These are phyloP conservation scores for Taenioides sp. DNA, from an alignment of 2,797 vertebrate species.

Conservation along the genomic window DNA sequence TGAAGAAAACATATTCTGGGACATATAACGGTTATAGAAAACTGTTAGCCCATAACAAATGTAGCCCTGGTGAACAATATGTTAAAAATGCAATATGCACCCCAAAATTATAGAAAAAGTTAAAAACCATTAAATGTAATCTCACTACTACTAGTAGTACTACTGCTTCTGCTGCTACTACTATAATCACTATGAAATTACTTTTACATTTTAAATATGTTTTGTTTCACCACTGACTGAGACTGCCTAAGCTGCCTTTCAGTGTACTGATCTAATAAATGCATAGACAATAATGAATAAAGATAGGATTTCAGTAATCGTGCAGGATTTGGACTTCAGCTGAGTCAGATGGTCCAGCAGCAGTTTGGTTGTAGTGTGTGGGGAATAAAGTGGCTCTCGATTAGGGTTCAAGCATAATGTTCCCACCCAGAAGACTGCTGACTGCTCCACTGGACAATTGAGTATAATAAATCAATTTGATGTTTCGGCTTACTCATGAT, in stretches of 20 bases:
- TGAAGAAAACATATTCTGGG: slow-evolving; percentile 10
- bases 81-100: too few species aligned
- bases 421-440: slow-evolving; percentile 38
- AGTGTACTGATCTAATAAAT: not conserved
- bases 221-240: too few species aligned
- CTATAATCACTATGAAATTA: not conserved
- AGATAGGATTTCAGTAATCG: slow-evolving; percentile 35
- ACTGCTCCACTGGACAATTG: slow-evolving; percentile 33
- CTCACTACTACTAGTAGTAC: not conserved
- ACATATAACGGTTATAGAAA: slow-evolving; percentile 12
- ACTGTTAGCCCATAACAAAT: not conserved
- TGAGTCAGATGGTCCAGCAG: slow-evolving; percentile 46
- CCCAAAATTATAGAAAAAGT: too few species aligned
- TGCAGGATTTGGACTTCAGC: slow-evolving; percentile 38
- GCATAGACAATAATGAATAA: slow-evolving; percentile 15
- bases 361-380: slow-evolving; percentile 4
- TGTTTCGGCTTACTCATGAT: slow-evolving; percentile 48
- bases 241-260: not conserved
- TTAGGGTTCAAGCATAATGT: slow-evolving; percentile 40
- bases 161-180: not conserved
- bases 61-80: too few species aligned
- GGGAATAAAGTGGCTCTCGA: slow-evolving; percentile 28
- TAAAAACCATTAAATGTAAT: not conserved
- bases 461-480: slow-evolving; percentile 57
- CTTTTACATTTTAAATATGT: too few species aligned